A percentile compares a stretch with the other conserved stretches of the same genome.
These are phyloP conservation scores for Orchesellides sinensis DNA, from an alignment of 2,888 invertebrate genomes.

Conservation along the genomic window DNA sequence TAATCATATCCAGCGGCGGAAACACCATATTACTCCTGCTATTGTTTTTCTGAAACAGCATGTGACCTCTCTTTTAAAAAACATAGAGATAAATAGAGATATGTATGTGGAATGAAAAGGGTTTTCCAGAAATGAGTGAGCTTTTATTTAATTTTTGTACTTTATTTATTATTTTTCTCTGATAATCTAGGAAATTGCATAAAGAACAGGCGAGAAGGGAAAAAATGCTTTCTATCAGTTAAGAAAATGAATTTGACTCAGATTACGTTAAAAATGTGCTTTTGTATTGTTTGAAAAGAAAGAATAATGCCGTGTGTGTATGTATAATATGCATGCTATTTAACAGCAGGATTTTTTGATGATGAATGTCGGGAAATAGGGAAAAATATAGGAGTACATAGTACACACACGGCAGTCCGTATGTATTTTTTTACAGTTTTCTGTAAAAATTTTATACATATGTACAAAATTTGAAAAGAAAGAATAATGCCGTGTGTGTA, in stretches of 20 bases:
- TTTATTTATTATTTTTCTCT: conserved; percentile 39
- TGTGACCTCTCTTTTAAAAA: conserved; percentile 50
- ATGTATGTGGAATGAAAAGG: conserved; percentile 37
- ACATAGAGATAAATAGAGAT: neutral
- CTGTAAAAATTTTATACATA: neutral
- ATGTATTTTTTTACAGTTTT: no score
- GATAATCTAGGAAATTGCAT: conserved; percentile 37
- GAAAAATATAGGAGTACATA: no score
- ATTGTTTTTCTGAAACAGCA: conserved; percentile 56
- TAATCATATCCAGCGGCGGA: conserved; percentile 56
- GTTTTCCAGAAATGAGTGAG: conserved; percentile 22
- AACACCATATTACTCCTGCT: conserved; percentile 53
- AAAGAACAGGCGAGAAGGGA: no score
- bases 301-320: no score
- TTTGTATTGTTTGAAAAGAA: neutral
- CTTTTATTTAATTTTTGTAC: conserved; percentile 33
- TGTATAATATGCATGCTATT: conserved; percentile 15
- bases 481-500: no score
- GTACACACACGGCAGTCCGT: no score
- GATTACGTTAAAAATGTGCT: conserved; percentile 4
- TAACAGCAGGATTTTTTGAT: conserved; percentile 33
- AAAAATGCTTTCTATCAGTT: conserved; percentile 16
- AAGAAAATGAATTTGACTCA: conserved; percentile 24
- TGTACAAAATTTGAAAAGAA: no score
- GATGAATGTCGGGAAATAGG: conserved; percentile 47